phyloP scores from a whole-genome alignment of 2,797 vertebrate species.

The Arremon brunneinucha region DNA sequence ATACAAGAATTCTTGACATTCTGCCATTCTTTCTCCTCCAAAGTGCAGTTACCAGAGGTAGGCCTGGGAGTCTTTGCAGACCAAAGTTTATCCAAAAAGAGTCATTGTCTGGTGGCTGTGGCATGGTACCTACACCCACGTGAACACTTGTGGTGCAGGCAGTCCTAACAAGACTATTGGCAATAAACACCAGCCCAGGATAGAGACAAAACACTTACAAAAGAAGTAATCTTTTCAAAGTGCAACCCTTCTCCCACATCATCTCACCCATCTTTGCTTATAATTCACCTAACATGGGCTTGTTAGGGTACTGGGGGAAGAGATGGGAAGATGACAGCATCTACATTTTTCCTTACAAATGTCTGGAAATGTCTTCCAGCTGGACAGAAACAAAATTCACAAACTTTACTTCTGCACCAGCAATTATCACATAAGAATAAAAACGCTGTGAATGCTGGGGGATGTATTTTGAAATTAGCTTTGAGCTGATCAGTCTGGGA shows the following conservation, averaged over 20 bases:
- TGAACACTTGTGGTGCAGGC: neutral
- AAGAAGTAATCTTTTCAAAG: neutral
- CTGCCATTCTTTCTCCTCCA: neutral
- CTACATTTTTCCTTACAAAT: neutral
- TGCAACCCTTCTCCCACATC: neutral
- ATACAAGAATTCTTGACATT: neutral
- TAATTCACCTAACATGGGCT: neutral
- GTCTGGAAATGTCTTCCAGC: neutral
- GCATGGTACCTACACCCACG: neutral
- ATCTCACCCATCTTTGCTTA: neutral
- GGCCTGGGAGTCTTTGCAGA: neutral
- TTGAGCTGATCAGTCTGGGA: neutral
- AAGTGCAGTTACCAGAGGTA: neutral
- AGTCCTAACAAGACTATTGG: neutral
- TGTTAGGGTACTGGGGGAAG: neutral
- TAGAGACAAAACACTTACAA: neutral
- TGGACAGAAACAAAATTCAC: neutral
- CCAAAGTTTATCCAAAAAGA: neutral
- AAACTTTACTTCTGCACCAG: slow-evolving; percentile 12
- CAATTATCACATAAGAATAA: slow-evolving; percentile 26
- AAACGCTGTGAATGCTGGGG: neutral
- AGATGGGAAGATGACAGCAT: neutral
- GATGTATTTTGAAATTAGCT: slow-evolving; percentile 31
- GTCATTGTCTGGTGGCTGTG: neutral
- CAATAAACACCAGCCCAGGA: neutral